phyloP scores from a whole-genome alignment of 2,888 invertebrate species.

The Deilephila elpenor region DNA sequence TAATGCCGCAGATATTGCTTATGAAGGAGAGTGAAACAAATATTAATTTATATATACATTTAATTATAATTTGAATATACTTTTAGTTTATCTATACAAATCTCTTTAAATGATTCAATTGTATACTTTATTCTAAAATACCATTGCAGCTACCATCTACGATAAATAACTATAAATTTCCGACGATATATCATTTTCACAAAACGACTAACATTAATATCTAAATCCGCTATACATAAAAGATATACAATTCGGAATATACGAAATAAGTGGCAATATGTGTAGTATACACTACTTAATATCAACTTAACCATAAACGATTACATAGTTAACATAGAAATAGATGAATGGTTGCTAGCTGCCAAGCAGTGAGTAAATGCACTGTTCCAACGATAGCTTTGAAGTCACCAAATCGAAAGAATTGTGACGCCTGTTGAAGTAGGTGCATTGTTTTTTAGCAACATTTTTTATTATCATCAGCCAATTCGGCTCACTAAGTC shows the following conservation, averaged over 20 bases:
- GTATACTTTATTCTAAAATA: constrained; percentile 19
- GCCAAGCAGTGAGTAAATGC: background rate
- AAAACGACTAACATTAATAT: constrained; percentile 16
- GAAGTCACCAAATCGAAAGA: background rate
- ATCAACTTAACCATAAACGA: constrained; percentile 3
- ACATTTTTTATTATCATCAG: background rate
- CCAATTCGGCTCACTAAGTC: too few relatives aligned
- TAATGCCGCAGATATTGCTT: background rate
- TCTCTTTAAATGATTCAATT: constrained; percentile 9
- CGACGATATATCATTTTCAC: background rate
- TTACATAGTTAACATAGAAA: constrained; percentile 22
- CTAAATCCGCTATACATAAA: constrained; percentile 12
- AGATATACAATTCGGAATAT: constrained; percentile 23
- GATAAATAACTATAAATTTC: constrained; percentile 5
- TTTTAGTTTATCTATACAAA: constrained; percentile 12
- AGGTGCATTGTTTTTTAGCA: background rate
- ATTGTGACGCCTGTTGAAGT: background rate
- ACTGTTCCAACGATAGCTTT: background rate
- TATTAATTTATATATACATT: constrained; percentile 20
- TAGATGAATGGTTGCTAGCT: background rate
- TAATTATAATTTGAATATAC: constrained; percentile 11
- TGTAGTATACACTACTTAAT: background rate
- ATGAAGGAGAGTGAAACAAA: background rate
- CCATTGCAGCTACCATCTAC: constrained; percentile 13
- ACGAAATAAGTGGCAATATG: constrained; percentile 11